phyloP scores from a whole-genome alignment of 1,140 invertebrate species.

The Lucilia cuprina region DNA sequence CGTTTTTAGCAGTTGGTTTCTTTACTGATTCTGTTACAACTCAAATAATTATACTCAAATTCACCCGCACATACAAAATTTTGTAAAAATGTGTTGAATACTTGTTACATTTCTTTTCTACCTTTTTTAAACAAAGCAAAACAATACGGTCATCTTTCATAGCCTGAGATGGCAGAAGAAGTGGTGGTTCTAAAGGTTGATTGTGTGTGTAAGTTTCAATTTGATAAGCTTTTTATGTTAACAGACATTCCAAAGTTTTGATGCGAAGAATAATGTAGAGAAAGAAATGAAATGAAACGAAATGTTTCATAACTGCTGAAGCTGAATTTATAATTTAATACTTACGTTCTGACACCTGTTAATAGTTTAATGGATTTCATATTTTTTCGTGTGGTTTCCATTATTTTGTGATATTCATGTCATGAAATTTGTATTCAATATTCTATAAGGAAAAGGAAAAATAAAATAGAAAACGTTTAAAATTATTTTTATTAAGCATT shows the following conservation, averaged over 20 bases:
- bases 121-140: not conserved
- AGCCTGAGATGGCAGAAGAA: not conserved
- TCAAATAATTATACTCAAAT: too few species aligned
- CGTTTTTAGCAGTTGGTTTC: constrained; percentile 10
- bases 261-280: not conserved
- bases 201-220: not conserved
- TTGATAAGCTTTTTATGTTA: constrained; percentile 23
- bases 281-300: not conserved
- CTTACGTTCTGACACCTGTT: constrained; percentile 28
- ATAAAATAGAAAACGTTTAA: not conserved
- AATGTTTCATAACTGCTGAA: not conserved
- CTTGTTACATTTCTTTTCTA: not conserved
- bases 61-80: not conserved
- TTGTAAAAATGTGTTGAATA: not conserved
- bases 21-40: too few species aligned
- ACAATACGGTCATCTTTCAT: not conserved
- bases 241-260: constrained; percentile 21
- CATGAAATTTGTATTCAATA: not conserved
- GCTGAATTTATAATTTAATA: not conserved
- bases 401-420: not conserved
- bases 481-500: too few species aligned
- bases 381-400: not conserved
- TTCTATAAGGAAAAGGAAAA: not conserved
- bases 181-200: not conserved
- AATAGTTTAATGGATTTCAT: constrained; percentile 8